Base-by-base conservation (phyloP, 2,888 invertebrate genomes). In the Bellardia pandia region DNA sequence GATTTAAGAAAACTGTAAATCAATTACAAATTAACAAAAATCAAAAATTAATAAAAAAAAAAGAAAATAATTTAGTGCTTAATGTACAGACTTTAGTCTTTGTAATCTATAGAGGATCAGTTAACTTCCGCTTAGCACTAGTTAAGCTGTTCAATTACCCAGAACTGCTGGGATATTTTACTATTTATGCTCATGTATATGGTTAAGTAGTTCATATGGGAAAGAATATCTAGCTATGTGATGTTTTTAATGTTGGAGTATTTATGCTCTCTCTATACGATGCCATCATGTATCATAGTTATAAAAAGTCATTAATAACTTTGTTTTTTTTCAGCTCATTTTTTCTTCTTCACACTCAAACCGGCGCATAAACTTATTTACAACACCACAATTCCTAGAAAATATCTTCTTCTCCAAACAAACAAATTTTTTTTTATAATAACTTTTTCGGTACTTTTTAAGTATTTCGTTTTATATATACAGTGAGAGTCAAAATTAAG, bases 291-390 rank as follows among this genome's bases (percentile, higher is more conserved):
- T 80, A 86, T 84, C 83, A 80, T 76, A 83, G 79, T 83, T 86
- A 79, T 79, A 80, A 76, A 83, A 79, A 86, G 66, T 83, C 80
- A 86, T 86, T 86, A 84, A 68, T 80, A 33, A 48, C 66, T 48
- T 71, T 53, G 6, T 2, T 30, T 60, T 51, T 83, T 74, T 82
- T n/a, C 33, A 4, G 3, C 37, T 74, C 40, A 48, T 77, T 53
- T 62, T 8, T 75, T 74, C 11, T 75, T 74, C 8, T 42, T 48
- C 51, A n/a, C 16, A n/a, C 40, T 14, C 40, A 33, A 23, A 23
- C 42, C 58, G 72, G 9, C 9, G 6, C 9, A 7, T 66, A 48
- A 23, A 48, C 13, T 4, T 56, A 48, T 66, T 37, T 75, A 37
- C 33, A 14, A 62, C 69, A 62, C 69, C 53, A 83, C 62, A 77